A percentile compares a stretch with the other conserved stretches of the same genome.
Evolutionary conservation across 2,797 vertebrate species (phyloP).

Genomic region (Borostomias antarcticus): DNA sequence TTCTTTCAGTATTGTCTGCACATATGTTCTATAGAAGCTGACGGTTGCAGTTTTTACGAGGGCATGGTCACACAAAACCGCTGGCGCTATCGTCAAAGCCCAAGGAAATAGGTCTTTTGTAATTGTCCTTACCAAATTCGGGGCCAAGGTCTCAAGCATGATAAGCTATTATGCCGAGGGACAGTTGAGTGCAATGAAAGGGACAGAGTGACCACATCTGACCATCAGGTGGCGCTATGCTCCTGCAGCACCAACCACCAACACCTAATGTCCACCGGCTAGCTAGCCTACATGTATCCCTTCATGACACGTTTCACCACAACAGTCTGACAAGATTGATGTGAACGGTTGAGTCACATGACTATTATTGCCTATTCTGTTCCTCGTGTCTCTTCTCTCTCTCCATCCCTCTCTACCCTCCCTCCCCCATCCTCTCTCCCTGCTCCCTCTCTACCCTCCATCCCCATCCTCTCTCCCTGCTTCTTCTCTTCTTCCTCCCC

Average conservation of each 20-base stretch:
- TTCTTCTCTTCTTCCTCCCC: background rate
- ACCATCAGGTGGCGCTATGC: constrained; percentile 23
- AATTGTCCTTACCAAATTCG: too few relatives aligned
- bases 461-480: background rate
- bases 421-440: background rate
- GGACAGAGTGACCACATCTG: background rate
- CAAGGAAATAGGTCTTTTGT: too few relatives aligned
- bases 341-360: background rate
- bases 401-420: too few relatives aligned
- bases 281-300: background rate
- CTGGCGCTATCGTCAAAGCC: too few relatives aligned
- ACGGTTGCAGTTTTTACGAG: too few relatives aligned
- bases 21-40: too few relatives aligned
- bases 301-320: background rate
- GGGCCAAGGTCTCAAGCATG: too few relatives aligned
- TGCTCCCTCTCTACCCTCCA: background rate
- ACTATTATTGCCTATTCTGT: constrained; percentile 1
- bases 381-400: too few relatives aligned
- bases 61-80: too few relatives aligned
- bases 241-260: background rate
- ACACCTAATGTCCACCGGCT: background rate
- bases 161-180: background rate
- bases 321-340: background rate
- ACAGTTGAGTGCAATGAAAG: background rate
- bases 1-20: background rate